Evolutionary conservation across 2,888 invertebrate genomes (phyloP).

Genomic region (Lepidochrysops patricia): DNA sequence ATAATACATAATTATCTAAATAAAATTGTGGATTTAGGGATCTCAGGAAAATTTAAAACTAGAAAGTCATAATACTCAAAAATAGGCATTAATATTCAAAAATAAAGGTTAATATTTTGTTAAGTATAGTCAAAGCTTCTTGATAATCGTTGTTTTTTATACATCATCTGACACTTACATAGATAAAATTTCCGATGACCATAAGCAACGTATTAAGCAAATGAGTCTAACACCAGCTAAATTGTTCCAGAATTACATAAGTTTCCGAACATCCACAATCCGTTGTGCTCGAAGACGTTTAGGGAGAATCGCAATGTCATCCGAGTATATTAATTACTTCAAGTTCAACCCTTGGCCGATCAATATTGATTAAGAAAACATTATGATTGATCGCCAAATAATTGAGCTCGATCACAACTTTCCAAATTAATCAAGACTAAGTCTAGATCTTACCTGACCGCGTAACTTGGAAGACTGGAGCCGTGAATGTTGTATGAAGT

Average conservation of each 20-base stretch:
- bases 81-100: too few relatives aligned
- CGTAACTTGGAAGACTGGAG: slow-evolving; percentile 83
- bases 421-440: not conserved
- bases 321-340: not conserved
- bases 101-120: too few relatives aligned
- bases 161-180: too few relatives aligned
- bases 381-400: not conserved
- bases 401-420: not conserved
- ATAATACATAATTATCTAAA: not conserved
- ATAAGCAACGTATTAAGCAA: too few relatives aligned
- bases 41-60: too few relatives aligned
- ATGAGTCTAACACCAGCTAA: not conserved
- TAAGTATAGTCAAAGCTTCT: too few relatives aligned
- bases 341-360: not conserved
- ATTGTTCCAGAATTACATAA: not conserved
- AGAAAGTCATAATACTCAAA: too few relatives aligned
- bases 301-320: not conserved
- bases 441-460: slow-evolving; percentile 65
- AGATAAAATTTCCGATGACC: too few relatives aligned
- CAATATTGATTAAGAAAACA: slow-evolving; percentile 13
- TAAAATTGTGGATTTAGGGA: not conserved
- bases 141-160: too few relatives aligned
- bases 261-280: not conserved
- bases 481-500: slow-evolving; percentile 84
- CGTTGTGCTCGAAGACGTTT: not conserved